Evolutionary conservation across 2,888 invertebrate species (phyloP).

Genomic region (Scotopteryx bipunctaria): DNA sequence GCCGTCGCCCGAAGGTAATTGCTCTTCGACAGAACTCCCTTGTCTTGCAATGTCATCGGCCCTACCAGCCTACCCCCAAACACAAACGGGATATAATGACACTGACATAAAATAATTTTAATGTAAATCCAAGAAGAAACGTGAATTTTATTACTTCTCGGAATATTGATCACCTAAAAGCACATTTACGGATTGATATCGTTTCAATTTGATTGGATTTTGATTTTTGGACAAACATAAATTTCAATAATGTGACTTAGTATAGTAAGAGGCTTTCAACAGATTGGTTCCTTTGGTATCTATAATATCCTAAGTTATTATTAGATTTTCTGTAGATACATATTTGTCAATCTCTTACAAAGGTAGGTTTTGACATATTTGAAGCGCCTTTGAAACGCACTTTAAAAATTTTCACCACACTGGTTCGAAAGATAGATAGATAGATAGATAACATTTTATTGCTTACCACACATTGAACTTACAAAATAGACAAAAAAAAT

Average conservation of each 20-base stretch:
- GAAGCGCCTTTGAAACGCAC: no score
- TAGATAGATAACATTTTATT: no score
- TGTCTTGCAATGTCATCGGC: slow-evolving; percentile 39
- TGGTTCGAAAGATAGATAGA: no score
- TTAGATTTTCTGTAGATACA: no score
- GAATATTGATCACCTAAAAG: slow-evolving; percentile 24
- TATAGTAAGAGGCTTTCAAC: slow-evolving; percentile 4
- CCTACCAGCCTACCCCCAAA: slow-evolving; percentile 40
- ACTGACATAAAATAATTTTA: slow-evolving; percentile 37
- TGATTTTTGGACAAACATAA: background rate
- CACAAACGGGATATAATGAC: slow-evolving; percentile 50
- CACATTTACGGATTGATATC: slow-evolving; percentile 8
- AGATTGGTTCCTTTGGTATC: slow-evolving; percentile 3
- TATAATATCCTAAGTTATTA: no score
- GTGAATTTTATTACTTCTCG: slow-evolving; percentile 25
- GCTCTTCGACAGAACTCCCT: slow-evolving; percentile 36
- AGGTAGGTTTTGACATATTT: no score
- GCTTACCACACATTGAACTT: no score
- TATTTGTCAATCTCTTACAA: no score
- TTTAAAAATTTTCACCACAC: no score
- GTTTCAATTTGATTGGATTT: slow-evolving; percentile 9
- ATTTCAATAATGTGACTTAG: background rate
- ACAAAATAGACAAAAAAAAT: no score
- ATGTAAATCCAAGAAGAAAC: slow-evolving; percentile 35
- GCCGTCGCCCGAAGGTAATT: slow-evolving; percentile 50